Evolutionary conservation across 2,113 vertebrate species (phyloP).

Genomic region (Tretioscincus oriximinensis): DNA sequence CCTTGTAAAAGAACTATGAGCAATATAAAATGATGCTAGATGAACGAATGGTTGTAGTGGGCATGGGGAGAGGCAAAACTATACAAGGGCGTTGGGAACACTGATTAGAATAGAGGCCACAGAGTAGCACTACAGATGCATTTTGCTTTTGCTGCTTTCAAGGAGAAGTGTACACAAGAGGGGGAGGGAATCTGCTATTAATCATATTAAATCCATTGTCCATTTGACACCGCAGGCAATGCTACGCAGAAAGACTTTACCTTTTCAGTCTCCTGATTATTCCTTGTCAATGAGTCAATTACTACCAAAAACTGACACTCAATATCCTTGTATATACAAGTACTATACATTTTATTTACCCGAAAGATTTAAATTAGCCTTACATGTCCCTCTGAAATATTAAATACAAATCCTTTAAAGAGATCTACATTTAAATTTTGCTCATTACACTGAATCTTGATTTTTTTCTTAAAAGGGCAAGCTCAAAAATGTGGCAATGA

Average conservation of each 20-base stretch:
- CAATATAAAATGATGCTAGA: conserved; percentile 21
- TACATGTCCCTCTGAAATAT: background rate
- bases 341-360: conserved; percentile 6
- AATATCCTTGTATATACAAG: background rate
- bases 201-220: conserved; percentile 60
- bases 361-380: background rate
- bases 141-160: conserved; percentile 54
- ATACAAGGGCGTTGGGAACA: conserved; percentile 44
- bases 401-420: background rate
- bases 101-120: conserved; percentile 43
- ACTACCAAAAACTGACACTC: conserved; percentile 7
- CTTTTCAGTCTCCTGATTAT: conserved; percentile 38
- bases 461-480: conserved; percentile 5
- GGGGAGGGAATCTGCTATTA: conserved; percentile 56
- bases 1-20: conserved; percentile 4
- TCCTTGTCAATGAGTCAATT: conserved; percentile 3
- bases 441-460: background rate
- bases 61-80: conserved; percentile 35
- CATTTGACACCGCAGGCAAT: conserved; percentile 36
- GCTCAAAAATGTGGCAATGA: conserved; percentile 34
- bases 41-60: conserved; percentile 56
- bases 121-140: conserved; percentile 43
- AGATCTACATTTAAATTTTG: background rate
- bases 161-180: conserved; percentile 40
- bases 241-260: conserved; percentile 30